phyloP scores from a whole-genome alignment of 1,140 invertebrate species.

The Brachionus plicatilis region DNA sequence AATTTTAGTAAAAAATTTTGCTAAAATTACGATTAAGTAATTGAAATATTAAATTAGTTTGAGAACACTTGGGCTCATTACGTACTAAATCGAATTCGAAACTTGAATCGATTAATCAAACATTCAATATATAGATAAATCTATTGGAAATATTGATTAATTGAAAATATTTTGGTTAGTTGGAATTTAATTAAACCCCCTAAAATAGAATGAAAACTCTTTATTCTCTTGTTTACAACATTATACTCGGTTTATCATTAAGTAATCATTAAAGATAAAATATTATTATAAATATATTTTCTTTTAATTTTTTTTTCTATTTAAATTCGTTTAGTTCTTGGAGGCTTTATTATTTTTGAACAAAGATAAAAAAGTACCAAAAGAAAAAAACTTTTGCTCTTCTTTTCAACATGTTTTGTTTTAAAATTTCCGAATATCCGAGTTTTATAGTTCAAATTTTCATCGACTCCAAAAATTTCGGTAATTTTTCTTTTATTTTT shows the following conservation, averaged over 20 bases:
- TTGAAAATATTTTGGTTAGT: background rate
- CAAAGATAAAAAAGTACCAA: background rate
- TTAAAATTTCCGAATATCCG: background rate
- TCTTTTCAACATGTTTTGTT: background rate
- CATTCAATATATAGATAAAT: background rate
- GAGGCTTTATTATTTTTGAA: background rate
- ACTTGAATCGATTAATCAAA: background rate
- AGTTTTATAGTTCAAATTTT: background rate
- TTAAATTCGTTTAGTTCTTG: background rate
- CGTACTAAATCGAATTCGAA: background rate
- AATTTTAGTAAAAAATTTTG: background rate
- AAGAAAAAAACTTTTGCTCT: background rate
- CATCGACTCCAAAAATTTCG: background rate
- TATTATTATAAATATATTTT: background rate
- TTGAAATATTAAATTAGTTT: background rate
- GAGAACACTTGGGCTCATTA: background rate
- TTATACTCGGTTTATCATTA: constrained; percentile 15
- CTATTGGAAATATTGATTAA: background rate
- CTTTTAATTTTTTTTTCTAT: background rate
- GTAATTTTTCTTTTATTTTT: background rate
- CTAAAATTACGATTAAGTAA: background rate
- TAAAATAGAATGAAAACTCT: background rate
- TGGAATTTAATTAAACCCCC: background rate
- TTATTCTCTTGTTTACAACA: background rate
- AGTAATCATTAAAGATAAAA: constrained; percentile 30